These are phyloP conservation scores for Orientallactaga sibirica DNA, from an alignment of 2,797 vertebrate species.

Conservation along the genomic window DNA sequence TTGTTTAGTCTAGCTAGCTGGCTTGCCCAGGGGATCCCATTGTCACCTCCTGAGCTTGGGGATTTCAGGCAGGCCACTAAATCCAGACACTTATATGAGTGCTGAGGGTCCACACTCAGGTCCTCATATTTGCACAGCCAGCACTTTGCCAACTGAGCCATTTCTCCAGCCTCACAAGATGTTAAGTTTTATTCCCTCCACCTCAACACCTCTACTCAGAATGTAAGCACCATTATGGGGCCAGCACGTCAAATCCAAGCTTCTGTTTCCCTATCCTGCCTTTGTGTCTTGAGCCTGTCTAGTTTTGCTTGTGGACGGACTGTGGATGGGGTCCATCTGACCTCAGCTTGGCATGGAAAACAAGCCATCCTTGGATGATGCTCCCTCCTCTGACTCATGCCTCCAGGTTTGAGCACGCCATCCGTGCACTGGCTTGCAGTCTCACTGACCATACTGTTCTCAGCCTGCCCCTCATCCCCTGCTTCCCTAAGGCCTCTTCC, in stretches of 20 bases:
- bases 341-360: neutral
- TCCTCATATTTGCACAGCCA: too few species aligned
- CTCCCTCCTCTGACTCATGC: neutral
- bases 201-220: constrained; percentile 14
- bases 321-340: neutral
- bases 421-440: rapidly evolving
- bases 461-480: neutral
- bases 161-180: too few species aligned
- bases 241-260: neutral
- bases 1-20: too few species aligned
- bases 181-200: neutral
- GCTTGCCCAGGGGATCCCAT: too few species aligned
- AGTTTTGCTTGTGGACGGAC: neutral
- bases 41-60: too few species aligned
- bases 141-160: too few species aligned
- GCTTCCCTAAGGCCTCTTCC: neutral
- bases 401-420: neutral
- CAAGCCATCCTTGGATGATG: rapidly evolving
- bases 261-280: neutral
- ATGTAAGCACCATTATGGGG: neutral
- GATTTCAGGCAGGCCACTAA: too few species aligned
- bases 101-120: too few species aligned
- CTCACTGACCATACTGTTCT: neutral
- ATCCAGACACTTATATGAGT: too few species aligned
- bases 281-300: neutral